These are phyloP conservation scores for Oreonectes daqikongensis DNA, from an alignment of 2,797 vertebrate species.

Conservation along the genomic window DNA sequence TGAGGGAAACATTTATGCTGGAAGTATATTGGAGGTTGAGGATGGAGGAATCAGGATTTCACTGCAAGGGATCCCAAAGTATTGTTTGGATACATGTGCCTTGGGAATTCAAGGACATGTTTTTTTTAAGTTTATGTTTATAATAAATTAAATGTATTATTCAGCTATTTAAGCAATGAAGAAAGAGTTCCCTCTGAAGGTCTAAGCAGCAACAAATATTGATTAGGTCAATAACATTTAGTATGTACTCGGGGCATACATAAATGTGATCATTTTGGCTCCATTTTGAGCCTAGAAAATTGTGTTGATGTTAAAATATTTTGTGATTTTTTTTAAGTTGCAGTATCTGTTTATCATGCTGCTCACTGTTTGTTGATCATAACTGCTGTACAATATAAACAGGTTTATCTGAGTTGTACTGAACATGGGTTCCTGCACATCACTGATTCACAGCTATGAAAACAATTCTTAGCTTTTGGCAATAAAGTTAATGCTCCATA, in stretches of 20 bases:
- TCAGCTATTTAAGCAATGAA: not conserved
- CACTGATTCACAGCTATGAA: slow-evolving; percentile 17
- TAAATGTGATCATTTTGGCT: not conserved
- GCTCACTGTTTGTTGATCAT: not conserved
- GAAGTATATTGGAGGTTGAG: slow-evolving; percentile 18
- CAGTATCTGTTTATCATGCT: not conserved
- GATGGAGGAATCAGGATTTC: slow-evolving; percentile 12
- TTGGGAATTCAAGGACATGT: not conserved
- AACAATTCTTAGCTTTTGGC: slow-evolving; percentile 8
- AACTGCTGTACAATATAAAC: not conserved
- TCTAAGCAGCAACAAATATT: not conserved
- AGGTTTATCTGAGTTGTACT: not conserved
- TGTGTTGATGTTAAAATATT: not conserved
- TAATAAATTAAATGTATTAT: not conserved
- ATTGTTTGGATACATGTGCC: not conserved
- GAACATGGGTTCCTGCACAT: not conserved
- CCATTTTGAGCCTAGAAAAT: not conserved
- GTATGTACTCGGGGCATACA: not conserved
- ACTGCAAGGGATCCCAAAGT: not conserved
- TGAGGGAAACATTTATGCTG: slow-evolving; percentile 31
- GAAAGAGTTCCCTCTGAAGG: not conserved
- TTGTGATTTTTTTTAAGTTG: not conserved
- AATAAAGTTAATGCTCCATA: slow-evolving; percentile 8
- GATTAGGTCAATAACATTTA: not conserved
- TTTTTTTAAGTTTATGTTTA: not conserved